Conservation (phyloP, 1,140 invertebrate genomes). For the Trigoniulus corallinus region DNA sequence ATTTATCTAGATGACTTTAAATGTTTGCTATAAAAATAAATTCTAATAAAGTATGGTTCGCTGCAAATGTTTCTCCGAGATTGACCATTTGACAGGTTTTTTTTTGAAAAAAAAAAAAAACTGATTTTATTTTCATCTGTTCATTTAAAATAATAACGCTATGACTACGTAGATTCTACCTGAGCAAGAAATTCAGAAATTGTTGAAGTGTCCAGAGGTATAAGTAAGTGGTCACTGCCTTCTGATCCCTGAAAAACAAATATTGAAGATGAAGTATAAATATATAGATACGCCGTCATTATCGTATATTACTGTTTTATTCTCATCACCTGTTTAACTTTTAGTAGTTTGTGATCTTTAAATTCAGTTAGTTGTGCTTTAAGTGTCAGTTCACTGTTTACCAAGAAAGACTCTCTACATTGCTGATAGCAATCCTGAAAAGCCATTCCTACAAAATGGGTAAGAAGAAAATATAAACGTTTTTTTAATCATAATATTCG, state of each 20-base stretch:
- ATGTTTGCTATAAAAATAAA: not conserved
- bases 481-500: constrained; percentile 6
- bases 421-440: constrained; percentile 70
- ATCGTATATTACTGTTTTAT: not conserved
- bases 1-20: too few relatives aligned
- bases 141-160: too few relatives aligned
- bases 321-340: constrained; percentile 38
- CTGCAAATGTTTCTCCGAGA: not conserved
- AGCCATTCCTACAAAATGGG: constrained; percentile 44
- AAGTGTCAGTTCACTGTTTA: constrained; percentile 72
- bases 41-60: not conserved
- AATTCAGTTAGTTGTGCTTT: constrained; percentile 83
- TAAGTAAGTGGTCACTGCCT: constrained; percentile 59
- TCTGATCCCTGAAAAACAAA: constrained; percentile 39
- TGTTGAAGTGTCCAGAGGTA: constrained; percentile 54
- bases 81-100: too few relatives aligned
- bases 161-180: too few relatives aligned
- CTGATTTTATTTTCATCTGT: too few relatives aligned
- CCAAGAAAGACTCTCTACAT: constrained; percentile 69
- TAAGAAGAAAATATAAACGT: not conserved
- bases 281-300: not conserved
- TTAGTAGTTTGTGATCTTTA: constrained; percentile 77
- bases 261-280: not conserved
- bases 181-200: constrained; percentile 57
- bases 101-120: too few relatives aligned